A percentile compares a stretch with the other conserved stretches of the same genome.
phyloP scores from a whole-genome alignment of 1,140 invertebrate genomes.

The Mya arenaria region DNA sequence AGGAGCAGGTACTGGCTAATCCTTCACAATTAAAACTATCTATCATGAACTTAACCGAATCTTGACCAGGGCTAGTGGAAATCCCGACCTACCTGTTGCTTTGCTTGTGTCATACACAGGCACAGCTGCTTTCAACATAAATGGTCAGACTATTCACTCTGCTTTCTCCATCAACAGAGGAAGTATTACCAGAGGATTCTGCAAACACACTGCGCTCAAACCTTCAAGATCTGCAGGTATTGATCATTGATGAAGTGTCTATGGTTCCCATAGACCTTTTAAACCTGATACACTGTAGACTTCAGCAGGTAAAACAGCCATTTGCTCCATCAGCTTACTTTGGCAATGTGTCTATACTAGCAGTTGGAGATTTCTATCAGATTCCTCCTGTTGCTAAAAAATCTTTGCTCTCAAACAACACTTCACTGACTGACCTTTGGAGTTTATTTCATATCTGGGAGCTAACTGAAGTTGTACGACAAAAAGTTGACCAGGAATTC shows the following conservation, averaged over 20 bases:
- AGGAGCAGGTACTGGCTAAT: slow-evolving; percentile 20
- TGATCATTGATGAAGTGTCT: slow-evolving; percentile 32
- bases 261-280: neutral
- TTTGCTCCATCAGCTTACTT: neutral
- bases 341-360: slow-evolving; percentile 13
- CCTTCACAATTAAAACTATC: slow-evolving; percentile 14
- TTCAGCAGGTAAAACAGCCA: slow-evolving; percentile 9
- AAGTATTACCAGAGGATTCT: neutral
- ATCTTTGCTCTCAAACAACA: neutral
- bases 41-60: neutral
- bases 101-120: slow-evolving; percentile 17
- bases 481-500: slow-evolving; percentile 17
- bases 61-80: neutral
- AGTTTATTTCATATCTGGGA: slow-evolving; percentile 10
- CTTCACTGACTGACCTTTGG: neutral
- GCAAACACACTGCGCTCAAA: neutral
- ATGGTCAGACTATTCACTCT: slow-evolving; percentile 19
- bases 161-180: neutral
- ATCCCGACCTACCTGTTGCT: slow-evolving; percentile 2
- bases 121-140: slow-evolving; percentile 30
- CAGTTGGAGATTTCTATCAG: slow-evolving; percentile 32
- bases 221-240: neutral
- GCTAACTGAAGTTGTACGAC: neutral
- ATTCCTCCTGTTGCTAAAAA: slow-evolving; percentile 13
- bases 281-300: neutral